Percentiles rank a stretch among this genome's conserved stretches.
Evolutionary conservation across 1,140 invertebrate species (phyloP).

Genomic region (Bombus confusus): DNA sequence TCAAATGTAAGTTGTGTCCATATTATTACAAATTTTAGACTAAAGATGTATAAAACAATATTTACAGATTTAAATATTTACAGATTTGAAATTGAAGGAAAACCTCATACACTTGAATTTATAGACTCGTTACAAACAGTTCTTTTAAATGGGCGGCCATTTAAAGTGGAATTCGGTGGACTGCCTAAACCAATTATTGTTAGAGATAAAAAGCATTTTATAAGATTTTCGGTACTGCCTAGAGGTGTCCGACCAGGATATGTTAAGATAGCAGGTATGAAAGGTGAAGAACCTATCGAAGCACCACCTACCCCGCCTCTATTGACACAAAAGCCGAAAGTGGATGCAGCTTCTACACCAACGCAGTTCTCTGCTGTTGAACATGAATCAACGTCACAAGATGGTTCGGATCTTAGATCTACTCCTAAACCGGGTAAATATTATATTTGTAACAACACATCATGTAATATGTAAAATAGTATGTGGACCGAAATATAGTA

Average conservation of each 20-base stretch:
- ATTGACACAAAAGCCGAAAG: conserved; percentile 60
- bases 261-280: conserved; percentile 88
- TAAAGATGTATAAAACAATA: background rate
- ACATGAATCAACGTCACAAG: conserved; percentile 77
- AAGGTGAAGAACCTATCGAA: conserved; percentile 79
- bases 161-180: conserved; percentile 94
- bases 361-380: conserved; percentile 71
- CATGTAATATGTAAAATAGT: background rate
- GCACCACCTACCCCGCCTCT: conserved; percentile 63
- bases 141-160: conserved; percentile 92
- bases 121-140: conserved; percentile 89
- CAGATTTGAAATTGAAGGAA: conserved; percentile 88
- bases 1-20: conserved; percentile 83
- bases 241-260: conserved; percentile 88
- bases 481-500: background rate
- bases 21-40: background rate
- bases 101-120: conserved; percentile 90
- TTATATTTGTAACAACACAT: conserved; percentile 1
- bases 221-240: conserved; percentile 91
- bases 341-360: conserved; percentile 49
- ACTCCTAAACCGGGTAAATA: conserved; percentile 71
- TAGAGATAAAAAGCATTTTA: conserved; percentile 90
- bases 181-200: conserved; percentile 94
- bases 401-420: conserved; percentile 72
- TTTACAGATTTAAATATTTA: conserved; percentile 52